phyloP scores from a whole-genome alignment of 2,797 vertebrate species.

The Myripristis jacobus region DNA sequence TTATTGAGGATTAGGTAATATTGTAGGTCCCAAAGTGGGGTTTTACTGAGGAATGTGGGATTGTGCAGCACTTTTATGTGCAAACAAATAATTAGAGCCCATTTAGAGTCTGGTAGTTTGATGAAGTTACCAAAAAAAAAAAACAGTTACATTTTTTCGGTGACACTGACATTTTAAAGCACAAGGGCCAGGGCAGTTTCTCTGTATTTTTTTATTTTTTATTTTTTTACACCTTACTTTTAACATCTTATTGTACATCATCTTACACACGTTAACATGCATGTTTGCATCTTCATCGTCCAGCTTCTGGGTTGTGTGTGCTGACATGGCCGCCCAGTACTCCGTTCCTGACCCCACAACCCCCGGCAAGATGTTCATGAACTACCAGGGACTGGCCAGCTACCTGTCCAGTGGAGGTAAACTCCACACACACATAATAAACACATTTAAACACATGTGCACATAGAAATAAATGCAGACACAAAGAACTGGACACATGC shows the following conservation, averaged over 20 bases:
- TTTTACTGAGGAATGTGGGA: conserved; percentile 28
- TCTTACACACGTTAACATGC: neutral
- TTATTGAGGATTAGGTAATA: conserved; percentile 53
- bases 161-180: neutral
- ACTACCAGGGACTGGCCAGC: conserved; percentile 88
- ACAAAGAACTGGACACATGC: neutral
- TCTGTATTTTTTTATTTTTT: no score
- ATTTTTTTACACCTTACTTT: neutral
- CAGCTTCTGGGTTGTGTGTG: conserved; percentile 89
- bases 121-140: neutral
- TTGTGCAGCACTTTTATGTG: neutral
- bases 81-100: neutral
- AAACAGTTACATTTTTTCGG: no score
- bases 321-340: conserved; percentile 89
- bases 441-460: neutral
- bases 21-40: neutral
- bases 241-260: neutral
- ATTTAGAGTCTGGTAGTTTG: neutral
- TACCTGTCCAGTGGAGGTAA: conserved; percentile 88
- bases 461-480: neutral
- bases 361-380: conserved; percentile 90
- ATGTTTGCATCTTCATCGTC: neutral
- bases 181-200: no score
- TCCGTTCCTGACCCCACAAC: conserved; percentile 81
- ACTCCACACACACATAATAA: conserved; percentile 32